Evolutionary conservation across 2,113 vertebrate species (phyloP).

Genomic region (Girardinichthys multiradiatus): DNA sequence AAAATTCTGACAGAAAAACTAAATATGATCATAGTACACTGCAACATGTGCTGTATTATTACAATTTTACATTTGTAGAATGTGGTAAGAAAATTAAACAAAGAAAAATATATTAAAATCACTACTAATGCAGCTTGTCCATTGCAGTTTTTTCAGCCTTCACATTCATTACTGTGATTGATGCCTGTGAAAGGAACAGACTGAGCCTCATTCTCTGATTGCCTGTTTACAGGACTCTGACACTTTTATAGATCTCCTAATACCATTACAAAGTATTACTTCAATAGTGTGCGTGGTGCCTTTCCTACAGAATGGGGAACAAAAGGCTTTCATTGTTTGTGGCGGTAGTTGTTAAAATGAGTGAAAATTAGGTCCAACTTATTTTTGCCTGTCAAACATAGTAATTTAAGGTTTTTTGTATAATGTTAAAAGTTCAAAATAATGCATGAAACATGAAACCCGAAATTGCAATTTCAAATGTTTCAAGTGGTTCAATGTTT

Average conservation of each 20-base stretch:
- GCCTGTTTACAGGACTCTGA: conserved; percentile 68
- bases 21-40: not conserved
- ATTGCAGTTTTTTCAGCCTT: conserved; percentile 53
- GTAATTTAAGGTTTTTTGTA: not conserved
- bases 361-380: conserved; percentile 29
- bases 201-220: conserved; percentile 67
- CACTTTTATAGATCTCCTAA: conserved; percentile 71
- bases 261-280: conserved; percentile 73
- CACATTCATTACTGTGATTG: conserved; percentile 64
- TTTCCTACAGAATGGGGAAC: conserved; percentile 58
- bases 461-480: not conserved
- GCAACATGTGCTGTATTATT: too few species aligned
- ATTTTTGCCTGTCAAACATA: not conserved
- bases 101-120: conserved; percentile 14
- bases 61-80: too few species aligned
- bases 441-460: not conserved
- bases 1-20: not conserved
- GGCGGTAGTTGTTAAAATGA: conserved; percentile 22
- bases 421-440: not conserved
- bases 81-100: not conserved
- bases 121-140: conserved; percentile 37
- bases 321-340: conserved; percentile 46
- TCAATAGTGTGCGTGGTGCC: conserved; percentile 49
- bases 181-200: conserved; percentile 55
- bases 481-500: not conserved